Base-by-base conservation (phyloP, 2,888 invertebrate species). In the Chloromyia formosa region DNA sequence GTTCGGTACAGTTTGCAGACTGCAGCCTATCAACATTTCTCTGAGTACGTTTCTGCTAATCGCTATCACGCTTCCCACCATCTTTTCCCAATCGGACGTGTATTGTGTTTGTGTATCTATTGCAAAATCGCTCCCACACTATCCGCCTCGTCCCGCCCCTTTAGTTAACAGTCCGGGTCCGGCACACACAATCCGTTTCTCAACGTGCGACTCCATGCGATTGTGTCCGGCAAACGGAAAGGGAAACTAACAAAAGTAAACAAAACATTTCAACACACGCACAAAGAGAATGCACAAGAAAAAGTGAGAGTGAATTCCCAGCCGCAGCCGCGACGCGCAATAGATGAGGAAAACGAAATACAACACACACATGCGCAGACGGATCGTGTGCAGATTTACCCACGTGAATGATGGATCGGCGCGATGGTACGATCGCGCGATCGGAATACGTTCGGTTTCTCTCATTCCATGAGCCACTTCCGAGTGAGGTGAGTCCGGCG, bases 251-350 rank as follows among this genome's bases (percentile, higher is more conserved):
- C 66, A 75, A 53, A 75, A 73, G 60, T n/a, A 61, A 62, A 23
- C 54, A 35, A 35, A 35, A 16, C 56, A 23, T 22, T 7, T 12
- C 60, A 53, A 20, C 35, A 66, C 40, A n/a, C 35, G 22, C 35
- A 40, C 16, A 58, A 18, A 66, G 66, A 66, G 74, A 66, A 56
- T 64, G 72, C 73, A 23, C 74, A 64, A 66, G 64, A 71, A 75
- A 75, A 75, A 75, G 75, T 75, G 75, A 75, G 75, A 75, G 75
- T 75, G 66, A 66, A 56, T 56, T 20, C 4, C 18, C 56, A 10
- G n/a, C n/a, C n/a, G 23, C 23, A 61, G n/a, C n/a, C n/a, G 35
- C 20, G n/a, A 14, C 61, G 16, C 18, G 40, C 16, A 14, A 40
- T 18, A 42, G 23, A 23, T 12, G 35, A 16, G 35, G 40, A 62